Percentiles rank a stretch among this genome's conserved stretches.
Conservation (phyloP, 2,797 vertebrate genomes). For the Schizopygopsis pylzovi region DNA sequence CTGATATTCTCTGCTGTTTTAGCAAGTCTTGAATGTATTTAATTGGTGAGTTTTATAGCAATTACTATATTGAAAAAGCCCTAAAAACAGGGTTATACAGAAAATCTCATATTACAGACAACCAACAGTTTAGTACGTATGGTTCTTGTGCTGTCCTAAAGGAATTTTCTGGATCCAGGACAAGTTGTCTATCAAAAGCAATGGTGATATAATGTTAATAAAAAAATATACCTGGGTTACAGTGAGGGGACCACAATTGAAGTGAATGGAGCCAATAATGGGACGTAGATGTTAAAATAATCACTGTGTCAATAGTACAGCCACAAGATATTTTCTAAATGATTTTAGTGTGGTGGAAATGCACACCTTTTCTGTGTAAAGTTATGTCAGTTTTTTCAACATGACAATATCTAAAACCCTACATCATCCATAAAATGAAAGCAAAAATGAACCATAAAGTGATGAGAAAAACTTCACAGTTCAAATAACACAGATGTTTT, state of each 20-base stretch:
- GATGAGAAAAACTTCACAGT: no score
- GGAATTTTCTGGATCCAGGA: neutral
- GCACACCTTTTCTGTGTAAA: neutral
- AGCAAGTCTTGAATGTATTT: slow-evolving; percentile 18
- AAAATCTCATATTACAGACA: neutral
- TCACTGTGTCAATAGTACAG: neutral
- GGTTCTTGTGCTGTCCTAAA: slow-evolving; percentile 23
- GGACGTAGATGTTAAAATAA: neutral
- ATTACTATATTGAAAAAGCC: slow-evolving; percentile 28
- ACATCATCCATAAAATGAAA: neutral
- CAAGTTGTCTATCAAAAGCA: neutral
- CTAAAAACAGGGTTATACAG: slow-evolving; percentile 3
- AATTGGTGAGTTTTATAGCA: slow-evolving; percentile 20
- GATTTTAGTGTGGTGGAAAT: neutral
- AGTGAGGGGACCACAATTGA: neutral
- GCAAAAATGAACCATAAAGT: neutral
- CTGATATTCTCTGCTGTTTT: slow-evolving; percentile 19
- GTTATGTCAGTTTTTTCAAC: neutral
- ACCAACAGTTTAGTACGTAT: neutral
- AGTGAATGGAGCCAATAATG: neutral
- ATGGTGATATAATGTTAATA: neutral
- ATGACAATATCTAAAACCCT: neutral
- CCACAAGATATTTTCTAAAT: neutral
- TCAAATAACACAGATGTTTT: neutral
- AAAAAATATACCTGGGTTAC: neutral